Percentiles rank a stretch among this genome's conserved stretches.
Conservation (phyloP, 2,888 invertebrate species). For the Melipona bicolor region DNA sequence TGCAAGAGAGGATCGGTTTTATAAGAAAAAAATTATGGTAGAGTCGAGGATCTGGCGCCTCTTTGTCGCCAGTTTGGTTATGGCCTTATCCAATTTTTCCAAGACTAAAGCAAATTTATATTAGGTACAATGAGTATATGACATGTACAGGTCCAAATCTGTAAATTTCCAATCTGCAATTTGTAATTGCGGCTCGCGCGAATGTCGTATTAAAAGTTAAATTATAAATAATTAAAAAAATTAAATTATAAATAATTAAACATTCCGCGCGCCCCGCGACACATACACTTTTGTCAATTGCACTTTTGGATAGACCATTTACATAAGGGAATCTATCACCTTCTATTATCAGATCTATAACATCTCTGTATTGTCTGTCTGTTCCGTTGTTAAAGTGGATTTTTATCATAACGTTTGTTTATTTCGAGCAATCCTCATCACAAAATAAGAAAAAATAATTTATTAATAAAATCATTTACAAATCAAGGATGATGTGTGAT, state of each 20-base stretch:
- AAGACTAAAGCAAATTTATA: slow-evolving; percentile 84
- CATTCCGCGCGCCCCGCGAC: slow-evolving; percentile 81
- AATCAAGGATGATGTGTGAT: slow-evolving; percentile 75
- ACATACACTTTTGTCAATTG: slow-evolving; percentile 82
- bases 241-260: slow-evolving; percentile 72
- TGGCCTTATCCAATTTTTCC: slow-evolving; percentile 84
- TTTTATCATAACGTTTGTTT: slow-evolving; percentile 83
- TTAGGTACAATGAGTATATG: slow-evolving; percentile 81
- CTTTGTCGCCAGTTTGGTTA: slow-evolving; percentile 83
- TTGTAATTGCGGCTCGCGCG: slow-evolving; percentile 80
- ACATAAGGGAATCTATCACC: slow-evolving; percentile 72
- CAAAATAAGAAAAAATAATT: slow-evolving; percentile 82
- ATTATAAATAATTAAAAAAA: slow-evolving; percentile 68
- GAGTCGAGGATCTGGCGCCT: slow-evolving; percentile 80
- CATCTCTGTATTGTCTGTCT: slow-evolving; percentile 79
- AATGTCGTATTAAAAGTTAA: slow-evolving; percentile 71
- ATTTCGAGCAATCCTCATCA: slow-evolving; percentile 82
- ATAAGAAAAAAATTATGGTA: slow-evolving; percentile 75
- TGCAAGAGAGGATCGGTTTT: slow-evolving; percentile 78
- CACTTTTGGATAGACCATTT: slow-evolving; percentile 81
- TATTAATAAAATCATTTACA: slow-evolving; percentile 84
- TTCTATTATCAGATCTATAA: slow-evolving; percentile 76
- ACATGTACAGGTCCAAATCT: slow-evolving; percentile 81
- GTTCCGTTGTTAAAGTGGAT: slow-evolving; percentile 82
- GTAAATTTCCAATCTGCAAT: slow-evolving; percentile 80